Conservation (phyloP, 1,140 invertebrate species). For the Helicoverpa zea region DNA sequence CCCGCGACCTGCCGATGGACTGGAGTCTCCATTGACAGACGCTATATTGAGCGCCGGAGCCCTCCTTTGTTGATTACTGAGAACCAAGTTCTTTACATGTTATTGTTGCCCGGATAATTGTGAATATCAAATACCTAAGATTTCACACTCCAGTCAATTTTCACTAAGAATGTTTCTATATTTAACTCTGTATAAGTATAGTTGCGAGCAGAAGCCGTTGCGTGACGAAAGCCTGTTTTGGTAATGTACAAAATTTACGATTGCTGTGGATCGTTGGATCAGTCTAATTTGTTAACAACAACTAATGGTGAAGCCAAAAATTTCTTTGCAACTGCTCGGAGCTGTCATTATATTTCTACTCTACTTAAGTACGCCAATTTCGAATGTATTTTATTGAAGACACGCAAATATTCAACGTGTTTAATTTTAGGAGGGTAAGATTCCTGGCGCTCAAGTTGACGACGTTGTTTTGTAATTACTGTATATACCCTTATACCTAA, state of each 20-base stretch:
- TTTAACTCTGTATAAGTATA: conserved; percentile 27
- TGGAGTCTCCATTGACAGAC: conserved; percentile 87
- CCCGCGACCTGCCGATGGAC: conserved; percentile 80
- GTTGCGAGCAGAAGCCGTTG: conserved; percentile 23
- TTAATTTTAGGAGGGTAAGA: conserved; percentile 53
- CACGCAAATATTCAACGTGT: conserved; percentile 23
- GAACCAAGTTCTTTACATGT: conserved; percentile 45
- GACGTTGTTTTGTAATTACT: conserved; percentile 75
- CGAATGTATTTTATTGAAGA: conserved; percentile 33
- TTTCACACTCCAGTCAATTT: conserved; percentile 42
- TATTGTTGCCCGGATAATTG: conserved; percentile 38
- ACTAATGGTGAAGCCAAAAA: conserved; percentile 21
- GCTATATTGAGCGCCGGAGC: conserved; percentile 78
- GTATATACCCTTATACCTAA: conserved; percentile 75
- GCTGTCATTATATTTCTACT: conserved; percentile 40
- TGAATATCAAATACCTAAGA: conserved; percentile 21
- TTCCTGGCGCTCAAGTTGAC: conserved; percentile 68
- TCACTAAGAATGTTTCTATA: conserved; percentile 41
- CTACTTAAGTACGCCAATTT: conserved; percentile 26
- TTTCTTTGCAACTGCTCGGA: conserved; percentile 21
- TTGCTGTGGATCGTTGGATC: conserved; percentile 8
- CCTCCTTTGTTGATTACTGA: conserved; percentile 68
- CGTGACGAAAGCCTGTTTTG: conserved; percentile 16
- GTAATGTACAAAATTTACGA: conserved; percentile 22
- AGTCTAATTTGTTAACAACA: conserved; percentile 46